phyloP scores from a whole-genome alignment of 2,797 vertebrate species.

The Gambusia yucatana region DNA sequence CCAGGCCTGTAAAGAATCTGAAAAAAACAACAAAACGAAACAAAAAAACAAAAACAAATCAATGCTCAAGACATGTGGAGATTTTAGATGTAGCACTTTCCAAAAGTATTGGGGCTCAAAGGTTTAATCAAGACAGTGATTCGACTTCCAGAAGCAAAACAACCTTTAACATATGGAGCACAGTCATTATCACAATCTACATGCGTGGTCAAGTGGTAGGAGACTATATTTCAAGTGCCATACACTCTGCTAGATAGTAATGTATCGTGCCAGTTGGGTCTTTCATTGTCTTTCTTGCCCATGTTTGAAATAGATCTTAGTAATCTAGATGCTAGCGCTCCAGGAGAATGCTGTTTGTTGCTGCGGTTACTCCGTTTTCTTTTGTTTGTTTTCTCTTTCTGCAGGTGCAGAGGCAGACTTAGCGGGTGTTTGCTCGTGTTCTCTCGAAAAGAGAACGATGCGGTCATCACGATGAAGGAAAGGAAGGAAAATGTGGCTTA shows the following conservation, averaged over 20 bases:
- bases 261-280: not conserved
- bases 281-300: not conserved
- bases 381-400: too few relatives aligned
- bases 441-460: not conserved
- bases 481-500: not conserved
- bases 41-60: conserved; percentile 2
- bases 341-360: too few relatives aligned
- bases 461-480: not conserved
- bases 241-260: not conserved
- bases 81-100: not conserved
- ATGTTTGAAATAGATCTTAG: not conserved
- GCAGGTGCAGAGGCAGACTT: too few relatives aligned
- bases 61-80: conserved; percentile 1
- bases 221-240: not conserved
- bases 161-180: not conserved
- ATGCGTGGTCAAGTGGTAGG: not conserved
- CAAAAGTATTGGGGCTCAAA: not conserved
- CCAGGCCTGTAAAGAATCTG: conserved; percentile 78
- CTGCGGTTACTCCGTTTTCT: too few relatives aligned
- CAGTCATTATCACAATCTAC: not conserved
- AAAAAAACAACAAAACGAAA: not conserved
- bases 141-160: not conserved
- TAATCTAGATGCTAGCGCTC: not conserved
- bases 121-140: not conserved
- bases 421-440: too few relatives aligned